Conservation (phyloP, 2,113 vertebrate species). For the Mesoclemmys tuberculata region DNA sequence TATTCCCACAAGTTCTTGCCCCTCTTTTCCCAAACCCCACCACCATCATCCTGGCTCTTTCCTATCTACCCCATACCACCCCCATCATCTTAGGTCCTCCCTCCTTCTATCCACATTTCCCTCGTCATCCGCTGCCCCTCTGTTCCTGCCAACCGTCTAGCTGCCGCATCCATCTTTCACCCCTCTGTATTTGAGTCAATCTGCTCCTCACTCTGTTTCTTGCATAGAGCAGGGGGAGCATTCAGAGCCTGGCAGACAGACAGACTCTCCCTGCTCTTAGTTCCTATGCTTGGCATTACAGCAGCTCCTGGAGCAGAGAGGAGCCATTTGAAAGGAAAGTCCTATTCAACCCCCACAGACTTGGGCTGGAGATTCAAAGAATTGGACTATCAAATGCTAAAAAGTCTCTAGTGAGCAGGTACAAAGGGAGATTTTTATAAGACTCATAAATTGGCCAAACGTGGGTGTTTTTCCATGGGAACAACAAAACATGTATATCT, state of each 20-base stretch:
- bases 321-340: neutral
- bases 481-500: no score
- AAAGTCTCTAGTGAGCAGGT: neutral
- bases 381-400: neutral
- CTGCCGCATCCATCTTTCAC: no score
- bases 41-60: rapidly evolving
- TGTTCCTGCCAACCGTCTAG: neutral
- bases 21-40: no score
- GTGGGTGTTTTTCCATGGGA: no score
- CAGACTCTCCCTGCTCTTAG: rapidly evolving
- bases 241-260: neutral
- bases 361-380: neutral
- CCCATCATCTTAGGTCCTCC: neutral
- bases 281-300: neutral
- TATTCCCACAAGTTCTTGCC: no score
- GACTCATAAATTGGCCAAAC: no score
- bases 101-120: neutral
- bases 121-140: neutral
- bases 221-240: neutral
- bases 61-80: neutral
- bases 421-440: no score
- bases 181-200: neutral
- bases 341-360: neutral
- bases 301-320: neutral
- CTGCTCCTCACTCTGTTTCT: rapidly evolving